Conservation (phyloP, 2,113 vertebrate species). For the Poeciliopsis retropinna region DNA sequence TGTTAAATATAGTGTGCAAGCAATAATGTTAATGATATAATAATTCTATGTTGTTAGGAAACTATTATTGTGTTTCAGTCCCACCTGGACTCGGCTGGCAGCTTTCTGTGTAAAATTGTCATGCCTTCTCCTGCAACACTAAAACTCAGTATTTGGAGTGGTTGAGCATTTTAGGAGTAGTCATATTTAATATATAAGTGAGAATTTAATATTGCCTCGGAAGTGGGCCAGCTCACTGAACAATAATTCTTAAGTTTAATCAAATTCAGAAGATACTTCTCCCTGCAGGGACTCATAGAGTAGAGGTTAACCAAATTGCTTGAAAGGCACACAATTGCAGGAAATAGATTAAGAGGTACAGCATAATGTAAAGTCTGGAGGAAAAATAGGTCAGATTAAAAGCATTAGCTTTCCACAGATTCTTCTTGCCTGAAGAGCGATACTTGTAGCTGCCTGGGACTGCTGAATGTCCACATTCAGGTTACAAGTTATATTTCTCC, state of each 20-base stretch:
- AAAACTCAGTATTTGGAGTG: not conserved
- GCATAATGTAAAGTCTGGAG: not conserved
- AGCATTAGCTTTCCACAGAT: not conserved
- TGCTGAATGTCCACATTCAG: too few species aligned
- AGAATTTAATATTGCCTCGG: not conserved
- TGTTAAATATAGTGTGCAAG: too few species aligned
- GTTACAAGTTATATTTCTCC: too few species aligned
- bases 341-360: not conserved
- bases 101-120: not conserved
- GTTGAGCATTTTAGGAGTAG: not conserved
- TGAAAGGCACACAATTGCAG: not conserved
- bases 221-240: not conserved
- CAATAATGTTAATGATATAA: too few species aligned
- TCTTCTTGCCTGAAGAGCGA: not conserved
- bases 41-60: not conserved
- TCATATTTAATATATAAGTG: not conserved
- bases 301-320: conserved; percentile 1
- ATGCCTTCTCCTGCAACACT: not conserved
- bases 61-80: not conserved
- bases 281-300: conserved; percentile 7
- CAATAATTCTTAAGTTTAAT: not conserved
- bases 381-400: conserved; percentile 4
- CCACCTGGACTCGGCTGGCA: not conserved
- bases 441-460: not conserved
- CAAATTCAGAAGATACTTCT: conserved; percentile 4